Base-by-base conservation (phyloP, 2,113 vertebrate species). In the Cynoglossus semilaevis region DNA sequence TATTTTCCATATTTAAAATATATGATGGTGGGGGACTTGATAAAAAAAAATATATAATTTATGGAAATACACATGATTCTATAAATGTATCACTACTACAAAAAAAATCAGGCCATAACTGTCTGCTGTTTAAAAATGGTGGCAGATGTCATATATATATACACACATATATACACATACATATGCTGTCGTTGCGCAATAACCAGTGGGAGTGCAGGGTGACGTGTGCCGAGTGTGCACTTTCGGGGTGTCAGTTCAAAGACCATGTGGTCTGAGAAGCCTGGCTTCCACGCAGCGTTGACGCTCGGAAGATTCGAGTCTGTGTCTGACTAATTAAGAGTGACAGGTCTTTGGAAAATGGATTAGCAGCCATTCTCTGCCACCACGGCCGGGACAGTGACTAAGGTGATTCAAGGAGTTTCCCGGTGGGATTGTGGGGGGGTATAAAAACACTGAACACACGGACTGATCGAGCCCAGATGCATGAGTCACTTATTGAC, bases 331-430 rank as follows among this genome's bases (percentile, higher is more conserved):
- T 90, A 85, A 90, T 87, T 63, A 59, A 60, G 17, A 51, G 40
- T 61, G 85, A 87, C 85, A 77, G 72, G 22, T 77, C 80, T 77
- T 64, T 38, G 53, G 85, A 85, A 85, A 82, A 80, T 29, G 83
- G 89, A 88, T 89, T 89, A 89, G 10, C 38, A 16, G 34, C 53
- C 9, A 51, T 48, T 70, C 63, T 58, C 2, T 49, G 67, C 54
- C 74, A 41, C 18, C 3, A 50, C 35, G 59, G 35, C 60, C 73
- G 22, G 51, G 38, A 41, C 38, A 29, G 54, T 7, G 18, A n/a
- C 34, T 17, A 4, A 4, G 41, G 44, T 67, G n/a, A 57, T 48
- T 52, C 10, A 42, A 45, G 2, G 16, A 1, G 7, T 40, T 15
- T 22, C 15, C 13, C 1, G 1, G 29, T 13, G 8, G 8, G 14